A percentile compares a stretch with the other conserved stretches of the same genome.
Evolutionary conservation across 2,797 vertebrate species (phyloP).

Genomic region (Anas georgica): DNA sequence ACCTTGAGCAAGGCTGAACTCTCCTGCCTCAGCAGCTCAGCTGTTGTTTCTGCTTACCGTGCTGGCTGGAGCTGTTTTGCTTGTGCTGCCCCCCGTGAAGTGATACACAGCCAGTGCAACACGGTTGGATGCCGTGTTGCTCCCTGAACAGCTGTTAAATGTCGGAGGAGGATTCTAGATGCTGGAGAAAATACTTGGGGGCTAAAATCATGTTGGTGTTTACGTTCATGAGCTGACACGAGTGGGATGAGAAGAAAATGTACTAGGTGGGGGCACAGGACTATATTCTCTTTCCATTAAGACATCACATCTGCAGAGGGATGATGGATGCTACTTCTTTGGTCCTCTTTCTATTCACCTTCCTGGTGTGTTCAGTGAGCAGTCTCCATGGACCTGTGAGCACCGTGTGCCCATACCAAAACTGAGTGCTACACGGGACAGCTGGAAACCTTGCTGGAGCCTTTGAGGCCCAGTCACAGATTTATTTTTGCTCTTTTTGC

Average conservation of each 20-base stretch:
- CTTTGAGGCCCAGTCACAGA: rapidly evolving
- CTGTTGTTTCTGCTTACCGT: background rate
- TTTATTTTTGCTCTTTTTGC: background rate
- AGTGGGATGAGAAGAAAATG: background rate
- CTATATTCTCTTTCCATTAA: background rate
- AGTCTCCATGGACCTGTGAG: background rate
- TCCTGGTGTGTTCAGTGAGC: background rate
- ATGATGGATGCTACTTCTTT: background rate
- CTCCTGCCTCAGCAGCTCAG: background rate
- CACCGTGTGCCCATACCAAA: no score
- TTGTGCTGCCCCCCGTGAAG: background rate
- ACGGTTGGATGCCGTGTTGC: background rate
- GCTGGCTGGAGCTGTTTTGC: background rate
- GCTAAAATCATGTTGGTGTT: background rate
- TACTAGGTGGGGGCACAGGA: background rate
- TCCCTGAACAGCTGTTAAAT: background rate
- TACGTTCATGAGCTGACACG: background rate
- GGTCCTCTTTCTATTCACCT: background rate
- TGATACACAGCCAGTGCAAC: background rate
- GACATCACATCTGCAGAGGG: background rate
- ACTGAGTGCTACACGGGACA: no score
- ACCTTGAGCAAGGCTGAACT: background rate
- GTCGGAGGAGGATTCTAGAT: background rate
- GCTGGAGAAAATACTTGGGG: background rate
- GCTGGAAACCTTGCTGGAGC: background rate